These are phyloP conservation scores for Prenolepis imparis DNA, from an alignment of 2,888 invertebrate species.

Conservation along the genomic window DNA sequence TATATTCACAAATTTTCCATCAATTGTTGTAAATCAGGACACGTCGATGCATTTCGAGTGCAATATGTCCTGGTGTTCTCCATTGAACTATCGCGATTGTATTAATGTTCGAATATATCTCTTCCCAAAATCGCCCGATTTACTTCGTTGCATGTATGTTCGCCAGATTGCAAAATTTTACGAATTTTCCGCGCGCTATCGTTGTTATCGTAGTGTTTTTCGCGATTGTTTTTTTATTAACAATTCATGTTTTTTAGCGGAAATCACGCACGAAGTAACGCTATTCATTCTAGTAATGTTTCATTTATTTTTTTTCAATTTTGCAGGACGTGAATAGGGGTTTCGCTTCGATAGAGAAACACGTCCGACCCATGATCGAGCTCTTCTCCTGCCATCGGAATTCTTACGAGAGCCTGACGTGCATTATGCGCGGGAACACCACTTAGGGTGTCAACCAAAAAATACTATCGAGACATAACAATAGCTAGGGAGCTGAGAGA, in stretches of 20 bases:
- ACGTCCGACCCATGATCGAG: slow-evolving; percentile 42
- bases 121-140: slow-evolving; percentile 11
- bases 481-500: slow-evolving; percentile 37
- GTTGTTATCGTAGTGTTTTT: slow-evolving; percentile 20
- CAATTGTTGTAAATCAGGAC: background rate
- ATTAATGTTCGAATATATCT: slow-evolving; percentile 39
- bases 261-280: slow-evolving; percentile 12
- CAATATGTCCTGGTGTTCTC: background rate
- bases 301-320: background rate
- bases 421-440: slow-evolving; percentile 50
- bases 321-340: background rate
- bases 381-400: slow-evolving; percentile 31
- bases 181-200: slow-evolving; percentile 17
- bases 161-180: slow-evolving; percentile 31
- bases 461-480: slow-evolving; percentile 56
- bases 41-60: background rate
- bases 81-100: background rate
- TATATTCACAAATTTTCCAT: slow-evolving; percentile 1
- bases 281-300: background rate
- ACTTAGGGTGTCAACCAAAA: slow-evolving; percentile 48
- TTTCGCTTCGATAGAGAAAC: background rate
- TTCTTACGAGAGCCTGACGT: slow-evolving; percentile 36
- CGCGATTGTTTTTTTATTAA: slow-evolving; percentile 14
- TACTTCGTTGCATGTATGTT: background rate
- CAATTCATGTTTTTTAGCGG: background rate